Evolutionary conservation across 1,140 invertebrate species (phyloP).

Genomic region (Camponotus pennsylvanicus): DNA sequence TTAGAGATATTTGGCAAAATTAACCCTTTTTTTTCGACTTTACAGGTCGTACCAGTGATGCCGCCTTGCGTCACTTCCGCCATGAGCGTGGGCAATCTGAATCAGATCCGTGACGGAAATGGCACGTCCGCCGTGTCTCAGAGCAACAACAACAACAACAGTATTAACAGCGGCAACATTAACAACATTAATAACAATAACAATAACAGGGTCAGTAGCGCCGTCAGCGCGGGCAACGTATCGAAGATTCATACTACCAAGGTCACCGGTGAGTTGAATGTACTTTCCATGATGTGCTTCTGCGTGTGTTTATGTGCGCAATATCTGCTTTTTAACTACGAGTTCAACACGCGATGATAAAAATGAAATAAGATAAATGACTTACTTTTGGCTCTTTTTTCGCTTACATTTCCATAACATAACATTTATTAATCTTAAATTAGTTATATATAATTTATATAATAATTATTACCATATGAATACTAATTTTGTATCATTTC

Average conservation of each 20-base stretch:
- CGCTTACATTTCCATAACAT: no score
- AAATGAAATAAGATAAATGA: not conserved
- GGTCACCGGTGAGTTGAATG: slow-evolving; percentile 76
- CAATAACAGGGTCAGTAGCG: slow-evolving; percentile 78
- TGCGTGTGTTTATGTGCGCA: not conserved
- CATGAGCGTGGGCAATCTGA: slow-evolving; percentile 82
- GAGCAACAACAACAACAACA: slow-evolving; percentile 63
- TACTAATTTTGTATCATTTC: no score
- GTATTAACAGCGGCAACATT: slow-evolving; percentile 64
- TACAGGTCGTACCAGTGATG: slow-evolving; percentile 78
- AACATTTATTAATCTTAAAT: no score
- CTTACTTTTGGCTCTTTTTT: no score
- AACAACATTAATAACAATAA: slow-evolving; percentile 76
- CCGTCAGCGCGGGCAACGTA: slow-evolving; percentile 80
- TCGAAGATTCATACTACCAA: slow-evolving; percentile 79
- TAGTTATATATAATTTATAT: not conserved
- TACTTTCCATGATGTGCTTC: not conserved
- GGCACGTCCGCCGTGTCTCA: slow-evolving; percentile 69
- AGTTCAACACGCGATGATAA: not conserved
- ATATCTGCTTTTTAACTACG: not conserved
- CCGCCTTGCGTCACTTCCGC: slow-evolving; percentile 82
- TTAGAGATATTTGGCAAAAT: slow-evolving; percentile 4
- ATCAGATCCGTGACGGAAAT: slow-evolving; percentile 77
- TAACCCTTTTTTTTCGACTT: slow-evolving; percentile 11
- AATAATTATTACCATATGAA: not conserved